Conservation (phyloP, 35 echinoderm and acorn worm genomes). For the Ptychodera flava region DNA sequence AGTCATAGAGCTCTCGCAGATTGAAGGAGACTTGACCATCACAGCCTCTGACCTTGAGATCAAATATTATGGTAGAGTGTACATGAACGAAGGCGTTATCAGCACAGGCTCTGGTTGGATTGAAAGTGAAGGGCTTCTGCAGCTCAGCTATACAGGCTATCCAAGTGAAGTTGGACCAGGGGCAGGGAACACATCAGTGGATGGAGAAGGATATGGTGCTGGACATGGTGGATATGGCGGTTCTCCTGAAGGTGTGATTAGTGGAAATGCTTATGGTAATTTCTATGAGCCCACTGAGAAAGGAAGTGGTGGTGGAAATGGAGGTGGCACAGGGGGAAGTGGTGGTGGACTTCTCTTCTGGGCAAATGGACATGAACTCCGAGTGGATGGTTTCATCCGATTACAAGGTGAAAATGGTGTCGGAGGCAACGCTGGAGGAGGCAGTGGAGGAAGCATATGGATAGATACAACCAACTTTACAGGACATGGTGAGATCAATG, state of each 20-base stretch:
- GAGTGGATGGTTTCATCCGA: conserved; percentile 60
- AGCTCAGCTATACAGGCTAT: conserved; percentile 67
- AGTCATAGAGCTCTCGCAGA: conserved; percentile 44
- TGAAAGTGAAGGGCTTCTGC: conserved; percentile 66
- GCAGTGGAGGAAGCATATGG: conserved; percentile 75
- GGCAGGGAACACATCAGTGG: conserved; percentile 44
- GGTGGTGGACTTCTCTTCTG: conserved; percentile 70
- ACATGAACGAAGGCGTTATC: conserved; percentile 78
- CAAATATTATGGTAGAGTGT: conserved; percentile 62
- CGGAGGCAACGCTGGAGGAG: conserved; percentile 64
- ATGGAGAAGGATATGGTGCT: conserved; percentile 56
- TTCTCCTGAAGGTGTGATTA: conserved; percentile 47
- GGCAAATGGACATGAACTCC: conserved; percentile 57
- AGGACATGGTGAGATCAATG: conserved; percentile 84
- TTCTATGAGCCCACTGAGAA: conserved; percentile 52
- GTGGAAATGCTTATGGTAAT: conserved; percentile 66
- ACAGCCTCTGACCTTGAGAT: conserved; percentile 46
- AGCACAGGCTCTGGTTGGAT: conserved; percentile 61
- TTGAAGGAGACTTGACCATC: conserved; percentile 56
- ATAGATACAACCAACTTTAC: conserved; percentile 74
- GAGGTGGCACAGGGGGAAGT: conserved; percentile 57
- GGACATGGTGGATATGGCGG: conserved; percentile 85
- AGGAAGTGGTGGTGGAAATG: conserved; percentile 83
- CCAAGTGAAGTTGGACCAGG: conserved; percentile 47
- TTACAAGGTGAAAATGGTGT: conserved; percentile 40